Conservation (phyloP, 2,888 invertebrate species). For the Orthonevra nobilis region DNA sequence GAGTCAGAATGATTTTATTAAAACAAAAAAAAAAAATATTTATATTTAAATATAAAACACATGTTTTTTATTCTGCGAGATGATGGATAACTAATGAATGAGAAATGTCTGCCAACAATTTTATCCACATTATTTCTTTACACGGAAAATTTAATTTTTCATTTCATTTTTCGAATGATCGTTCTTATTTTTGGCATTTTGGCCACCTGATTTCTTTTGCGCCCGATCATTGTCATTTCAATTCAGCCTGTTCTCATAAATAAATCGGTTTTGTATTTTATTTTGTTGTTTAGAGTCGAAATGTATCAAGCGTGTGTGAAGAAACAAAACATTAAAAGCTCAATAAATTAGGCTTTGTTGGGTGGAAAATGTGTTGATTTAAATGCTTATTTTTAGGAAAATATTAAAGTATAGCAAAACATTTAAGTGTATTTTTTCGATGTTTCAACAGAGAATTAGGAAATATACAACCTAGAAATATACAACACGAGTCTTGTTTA, state of each 20-base stretch:
- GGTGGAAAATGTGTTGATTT: not conserved
- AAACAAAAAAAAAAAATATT: too few species aligned
- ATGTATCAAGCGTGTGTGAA: too few species aligned
- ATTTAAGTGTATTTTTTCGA: too few species aligned
- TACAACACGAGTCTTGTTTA: too few species aligned
- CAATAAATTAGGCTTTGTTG: not conserved
- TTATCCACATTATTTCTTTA: not conserved
- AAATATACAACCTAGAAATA: too few species aligned
- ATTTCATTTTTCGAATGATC: slow-evolving; percentile 9
- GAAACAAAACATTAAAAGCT: not conserved
- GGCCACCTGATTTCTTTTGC: not conserved
- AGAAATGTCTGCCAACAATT: slow-evolving; percentile 11
- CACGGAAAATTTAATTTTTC: slow-evolving; percentile 23
- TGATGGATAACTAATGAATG: not conserved
- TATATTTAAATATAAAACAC: not conserved
- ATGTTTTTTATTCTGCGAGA: not conserved
- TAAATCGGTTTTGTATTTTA: too few species aligned
- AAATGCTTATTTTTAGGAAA: not conserved
- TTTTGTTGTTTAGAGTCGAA: too few species aligned
- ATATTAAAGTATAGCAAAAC: too few species aligned
- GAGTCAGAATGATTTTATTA: too few species aligned
- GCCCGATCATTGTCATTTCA: slow-evolving; percentile 5
- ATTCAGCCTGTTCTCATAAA: too few species aligned
- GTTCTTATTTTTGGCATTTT: slow-evolving; percentile 30
- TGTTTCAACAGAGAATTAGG: too few species aligned